Percentiles rank a stretch among this genome's conserved stretches.
These are phyloP conservation scores for Anoura caudifer DNA, from an alignment of 2,113 vertebrate genomes.

Conservation along the genomic window DNA sequence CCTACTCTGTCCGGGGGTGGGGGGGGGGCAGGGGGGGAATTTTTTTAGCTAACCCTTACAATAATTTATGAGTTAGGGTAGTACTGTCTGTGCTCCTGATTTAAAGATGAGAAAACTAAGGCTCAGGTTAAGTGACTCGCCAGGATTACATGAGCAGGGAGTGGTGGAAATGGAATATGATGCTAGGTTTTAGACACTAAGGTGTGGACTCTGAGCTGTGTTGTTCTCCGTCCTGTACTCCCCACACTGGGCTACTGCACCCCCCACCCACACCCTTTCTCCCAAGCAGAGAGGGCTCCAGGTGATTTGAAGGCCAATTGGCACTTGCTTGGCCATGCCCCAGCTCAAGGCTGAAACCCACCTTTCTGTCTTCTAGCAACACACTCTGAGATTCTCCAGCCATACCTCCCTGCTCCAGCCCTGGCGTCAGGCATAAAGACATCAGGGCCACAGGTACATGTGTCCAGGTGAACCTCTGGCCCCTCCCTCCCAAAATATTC, in stretches of 20 bases:
- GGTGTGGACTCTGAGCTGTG: background rate
- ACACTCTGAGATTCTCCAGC: background rate
- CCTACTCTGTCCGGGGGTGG: background rate
- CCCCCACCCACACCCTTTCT: background rate
- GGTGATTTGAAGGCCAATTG: background rate
- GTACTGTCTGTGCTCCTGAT: background rate
- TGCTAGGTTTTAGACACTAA: background rate
- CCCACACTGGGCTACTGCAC: slow-evolving; percentile 55
- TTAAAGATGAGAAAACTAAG: background rate
- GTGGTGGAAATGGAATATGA: background rate
- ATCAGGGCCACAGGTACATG: background rate
- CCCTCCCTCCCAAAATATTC: background rate
- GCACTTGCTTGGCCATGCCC: background rate
- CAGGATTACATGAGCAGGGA: background rate
- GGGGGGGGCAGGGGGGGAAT: too few relatives aligned
- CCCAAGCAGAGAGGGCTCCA: background rate
- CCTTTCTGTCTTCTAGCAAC: background rate
- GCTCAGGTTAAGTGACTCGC: background rate
- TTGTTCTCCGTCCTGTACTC: slow-evolving; percentile 49
- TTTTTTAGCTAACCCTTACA: background rate
- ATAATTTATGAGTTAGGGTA: background rate
- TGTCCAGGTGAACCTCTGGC: background rate
- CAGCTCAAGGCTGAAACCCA: background rate
- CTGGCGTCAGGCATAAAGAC: background rate
- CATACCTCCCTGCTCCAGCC: fast-evolving